phyloP scores from a whole-genome alignment of 2,797 vertebrate species.

The Diceros bicornis region DNA sequence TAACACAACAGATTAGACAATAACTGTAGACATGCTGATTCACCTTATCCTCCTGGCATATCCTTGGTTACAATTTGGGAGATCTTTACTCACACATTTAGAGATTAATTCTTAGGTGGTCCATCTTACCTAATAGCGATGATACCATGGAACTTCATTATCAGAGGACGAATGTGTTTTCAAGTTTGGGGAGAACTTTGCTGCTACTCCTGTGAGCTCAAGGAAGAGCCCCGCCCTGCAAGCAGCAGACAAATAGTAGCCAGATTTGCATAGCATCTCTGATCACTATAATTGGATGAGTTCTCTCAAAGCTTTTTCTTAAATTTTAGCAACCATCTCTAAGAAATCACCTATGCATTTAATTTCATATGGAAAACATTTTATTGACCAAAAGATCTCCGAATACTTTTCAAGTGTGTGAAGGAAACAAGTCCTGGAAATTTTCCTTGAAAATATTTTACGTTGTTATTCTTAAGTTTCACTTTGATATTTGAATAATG shows the following conservation, averaged over 20 bases:
- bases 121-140: background rate
- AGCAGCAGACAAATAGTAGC: background rate
- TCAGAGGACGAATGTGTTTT: background rate
- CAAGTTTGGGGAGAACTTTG: background rate
- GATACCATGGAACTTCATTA: background rate
- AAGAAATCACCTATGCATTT: background rate
- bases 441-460: background rate
- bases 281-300: background rate
- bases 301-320: background rate
- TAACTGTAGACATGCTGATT: background rate
- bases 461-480: background rate
- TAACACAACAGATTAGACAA: background rate
- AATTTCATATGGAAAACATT: background rate
- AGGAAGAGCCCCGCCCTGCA: too few relatives aligned
- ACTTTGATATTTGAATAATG: background rate
- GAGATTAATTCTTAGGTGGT: background rate
- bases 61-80: background rate
- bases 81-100: background rate
- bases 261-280: background rate
- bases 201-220: too few relatives aligned
- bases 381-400: background rate
- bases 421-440: background rate
- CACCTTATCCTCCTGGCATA: background rate
- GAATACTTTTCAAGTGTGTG: background rate
- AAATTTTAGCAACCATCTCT: background rate